Base-by-base conservation (phyloP, 2,888 invertebrate species). In the Polydesmus complanatus region DNA sequence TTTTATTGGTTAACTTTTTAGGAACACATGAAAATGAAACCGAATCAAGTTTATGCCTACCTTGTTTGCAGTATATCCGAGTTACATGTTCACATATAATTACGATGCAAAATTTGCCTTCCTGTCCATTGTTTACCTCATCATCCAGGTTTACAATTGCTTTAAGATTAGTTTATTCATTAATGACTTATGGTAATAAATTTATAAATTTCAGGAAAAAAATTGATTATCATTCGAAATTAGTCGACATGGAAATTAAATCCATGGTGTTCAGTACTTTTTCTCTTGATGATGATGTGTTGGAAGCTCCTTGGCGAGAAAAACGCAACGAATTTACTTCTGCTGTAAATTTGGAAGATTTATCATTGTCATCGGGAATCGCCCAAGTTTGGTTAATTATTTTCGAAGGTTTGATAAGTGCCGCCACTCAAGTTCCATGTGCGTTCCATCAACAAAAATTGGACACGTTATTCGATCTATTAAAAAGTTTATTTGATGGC, bases 91-190 rank as follows among this genome's bases (percentile, higher is more conserved):
- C 37, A 37, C 5, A 5, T 37, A 8, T 95, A 59, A 85, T 88
- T 2, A 87, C 88, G 75, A 92, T 94, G 91, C 90, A 88, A 73
- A 85, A 84, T 69, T 93, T 94, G 92, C 92, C 93, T 0, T 89
- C 90, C 68, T 92, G 92, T 72, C 94, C 94, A 0, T 86, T 86
- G 64, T 93, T 94, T 71, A 90, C 91, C 73, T 85, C 92, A 18
- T 89, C 91, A 0, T 88, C 91, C 70, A 75, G 75, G 74, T 74
- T 52, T 48, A 22, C 5, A 19, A 3, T 51, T 37, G 37, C 14
- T 14, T 37, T 37, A 37, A 37, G 37, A 37, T 37, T 37, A 8
- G 37, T 37, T n/a, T 52, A 11, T 52, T 52, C 22, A 11, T 52
- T 52, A 52, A 11, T 19, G 52, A 8, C 11, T 21, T 52, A 52